Evolutionary conservation across 2,888 invertebrate genomes (phyloP).

Genomic region (Camponotus fellah): DNA sequence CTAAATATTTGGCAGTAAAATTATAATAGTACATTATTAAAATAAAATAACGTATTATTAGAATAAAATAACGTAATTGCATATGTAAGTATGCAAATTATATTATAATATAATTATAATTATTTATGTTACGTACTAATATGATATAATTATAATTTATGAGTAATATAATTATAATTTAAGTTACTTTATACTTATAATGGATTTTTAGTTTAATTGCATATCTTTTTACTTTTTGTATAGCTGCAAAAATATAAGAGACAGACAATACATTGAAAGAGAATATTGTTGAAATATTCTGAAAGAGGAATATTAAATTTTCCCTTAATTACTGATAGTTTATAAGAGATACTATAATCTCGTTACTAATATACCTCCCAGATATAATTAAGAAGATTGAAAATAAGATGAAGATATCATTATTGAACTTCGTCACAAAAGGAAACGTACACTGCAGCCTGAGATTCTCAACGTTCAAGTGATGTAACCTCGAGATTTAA

Average conservation of each 20-base stretch:
- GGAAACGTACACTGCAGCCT: constrained; percentile 12
- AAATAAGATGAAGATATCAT: constrained; percentile 23
- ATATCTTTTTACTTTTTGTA: not conserved
- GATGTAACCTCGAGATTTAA: constrained; percentile 26
- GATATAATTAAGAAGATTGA: constrained; percentile 39
- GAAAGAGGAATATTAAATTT: constrained; percentile 21
- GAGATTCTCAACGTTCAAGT: constrained; percentile 16
- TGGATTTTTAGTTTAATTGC: not conserved
- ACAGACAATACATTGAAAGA: not conserved
- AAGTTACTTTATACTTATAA: not conserved
- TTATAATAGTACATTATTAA: not conserved
- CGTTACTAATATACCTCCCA: constrained; percentile 10
- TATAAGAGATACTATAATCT: constrained; percentile 14
- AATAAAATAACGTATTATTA: too few species aligned
- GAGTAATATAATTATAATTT: not conserved
- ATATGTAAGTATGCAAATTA: not conserved
- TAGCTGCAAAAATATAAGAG: constrained; percentile 2
- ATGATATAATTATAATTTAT: not conserved
- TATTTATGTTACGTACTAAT: not conserved
- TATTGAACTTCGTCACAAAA: constrained; percentile 13
- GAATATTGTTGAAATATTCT: not conserved
- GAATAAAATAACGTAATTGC: not conserved
- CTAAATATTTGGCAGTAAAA: not conserved
- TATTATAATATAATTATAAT: not conserved
- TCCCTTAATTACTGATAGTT: constrained; percentile 4